Conservation (phyloP, 2,888 invertebrate species). For the Drosophila leonis region DNA sequence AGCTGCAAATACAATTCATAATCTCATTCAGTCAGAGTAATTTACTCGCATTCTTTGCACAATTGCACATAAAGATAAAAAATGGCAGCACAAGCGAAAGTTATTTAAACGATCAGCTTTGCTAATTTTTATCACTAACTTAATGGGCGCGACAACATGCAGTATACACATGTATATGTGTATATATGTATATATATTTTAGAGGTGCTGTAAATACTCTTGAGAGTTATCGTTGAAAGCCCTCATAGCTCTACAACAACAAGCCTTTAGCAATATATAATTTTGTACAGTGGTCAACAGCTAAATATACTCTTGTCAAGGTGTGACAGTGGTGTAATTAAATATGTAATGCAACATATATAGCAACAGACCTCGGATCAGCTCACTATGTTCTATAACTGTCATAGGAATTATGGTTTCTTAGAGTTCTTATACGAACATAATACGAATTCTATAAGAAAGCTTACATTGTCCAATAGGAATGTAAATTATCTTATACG, state of each 20-base stretch:
- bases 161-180: neutral
- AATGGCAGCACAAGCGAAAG: slow-evolving; percentile 20
- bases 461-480: no score
- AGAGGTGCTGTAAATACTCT: slow-evolving; percentile 4
- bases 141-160: slow-evolving; percentile 28
- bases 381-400: no score
- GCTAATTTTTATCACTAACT: slow-evolving; percentile 43
- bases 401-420: no score
- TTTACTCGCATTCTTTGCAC: slow-evolving; percentile 10
- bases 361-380: no score
- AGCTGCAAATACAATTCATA: slow-evolving; percentile 87
- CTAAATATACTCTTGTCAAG: neutral
- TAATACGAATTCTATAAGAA: no score
- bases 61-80: slow-evolving; percentile 36
- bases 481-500: no score
- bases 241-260: neutral
- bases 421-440: no score
- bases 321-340: neutral
- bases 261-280: neutral
- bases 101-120: slow-evolving; percentile 17
- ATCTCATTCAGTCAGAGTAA: slow-evolving; percentile 7
- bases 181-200: neutral
- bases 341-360: neutral
- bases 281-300: neutral
- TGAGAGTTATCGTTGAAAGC: neutral